Evolutionary conservation across 30 jellyfish, hydroid and myxozoan species (phyloP), one percentile per base, ranked within the genome.

Genomic region (Aurelia aurita): DNA sequence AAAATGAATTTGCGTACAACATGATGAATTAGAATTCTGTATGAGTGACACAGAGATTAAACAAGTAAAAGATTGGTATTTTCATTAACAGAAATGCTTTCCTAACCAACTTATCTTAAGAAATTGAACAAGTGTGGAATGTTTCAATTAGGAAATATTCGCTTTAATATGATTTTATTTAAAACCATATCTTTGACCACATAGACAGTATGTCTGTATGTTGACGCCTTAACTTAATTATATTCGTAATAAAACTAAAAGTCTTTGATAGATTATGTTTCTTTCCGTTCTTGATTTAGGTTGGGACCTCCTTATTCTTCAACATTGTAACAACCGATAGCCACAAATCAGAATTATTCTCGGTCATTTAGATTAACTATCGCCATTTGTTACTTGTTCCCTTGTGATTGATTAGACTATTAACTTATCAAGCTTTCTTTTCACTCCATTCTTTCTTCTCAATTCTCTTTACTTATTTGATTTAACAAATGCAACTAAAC

Each of bases 201-300:
- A 71, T 63, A 83, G 93, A 83, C 93, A 83, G 86, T 6, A 25
- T 69, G 93, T 83, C 93, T 83, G 67, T 72, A 79, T n/a, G 63
- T 28, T 70, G 87, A 83, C 84, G 35, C 81, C 61, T n/a, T 69
- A 83, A 83, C 74, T 65, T 45, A 39, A 70, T 83, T 83, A 83
- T 26, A 44, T 18, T 19, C 68, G 22, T 70, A 70, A 58, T 58
- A 34, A 83, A 83, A 83, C 87, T 69, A 83, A 70, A 58, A 9
- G 66, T 58, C 70, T 83, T 83, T 83, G 64, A 70, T 69, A 83
- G 93, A 83, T 60, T 69, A 66, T 22, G n/a, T 35, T 58, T 28
- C 73, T 59, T 83, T 83, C 93, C 93, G 93, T 72, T 83, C 72
- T 58, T 16, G 77, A 83, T 72, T 83, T 83, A 60, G 58, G 57